Base-by-base conservation (phyloP, 2,113 vertebrate species). In the Leptobrachium leishanense region DNA sequence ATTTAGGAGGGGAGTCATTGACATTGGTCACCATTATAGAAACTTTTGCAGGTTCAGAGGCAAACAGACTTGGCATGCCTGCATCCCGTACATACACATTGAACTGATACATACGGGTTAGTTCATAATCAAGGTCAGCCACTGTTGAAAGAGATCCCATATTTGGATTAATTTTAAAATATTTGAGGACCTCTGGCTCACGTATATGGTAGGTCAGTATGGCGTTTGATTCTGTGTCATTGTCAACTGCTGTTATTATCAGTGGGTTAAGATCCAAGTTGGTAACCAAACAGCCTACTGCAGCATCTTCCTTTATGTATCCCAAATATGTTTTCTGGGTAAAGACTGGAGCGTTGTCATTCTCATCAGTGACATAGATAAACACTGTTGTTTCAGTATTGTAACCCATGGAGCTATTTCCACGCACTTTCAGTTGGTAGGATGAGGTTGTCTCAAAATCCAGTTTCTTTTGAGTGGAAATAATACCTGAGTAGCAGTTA, bases 361-460 rank as follows among this genome's bases (percentile, higher is more conserved):
- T 99, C 87, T 97, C 94, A 15, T 99, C 98, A 54, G 96, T 90
- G 69, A 99, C 87, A 8, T 97, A 96, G 76, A 98, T 83, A 43
- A 93, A 85, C 44, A 96, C 92, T 0, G 80, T 4, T 0, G 90
- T 82, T 2, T 91, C 92, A 55, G 88, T 92, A 74, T 83, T 92
- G 6, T 90, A 87, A 9, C 95, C 95, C 0, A 89, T 90, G 68
- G 92, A 90, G 50, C 92, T 98, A 79, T 90, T 92, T 59, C 92
- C 95, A 64, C 91, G 90, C 62, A 98, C 91, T 83, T 90, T 91
- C 75, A 99, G 84, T 50, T 91, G 92, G 82, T 98, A 98, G n/a
- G 91, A 94, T 10, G 89, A 84, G 2, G 88, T 82, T 44, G 85
- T 90, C 87, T 99, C 98, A 87, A 95, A 97, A 87, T 99, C 94